phyloP scores from a whole-genome alignment of 2,797 vertebrate species.

The Knipowitschia caucasica region DNA sequence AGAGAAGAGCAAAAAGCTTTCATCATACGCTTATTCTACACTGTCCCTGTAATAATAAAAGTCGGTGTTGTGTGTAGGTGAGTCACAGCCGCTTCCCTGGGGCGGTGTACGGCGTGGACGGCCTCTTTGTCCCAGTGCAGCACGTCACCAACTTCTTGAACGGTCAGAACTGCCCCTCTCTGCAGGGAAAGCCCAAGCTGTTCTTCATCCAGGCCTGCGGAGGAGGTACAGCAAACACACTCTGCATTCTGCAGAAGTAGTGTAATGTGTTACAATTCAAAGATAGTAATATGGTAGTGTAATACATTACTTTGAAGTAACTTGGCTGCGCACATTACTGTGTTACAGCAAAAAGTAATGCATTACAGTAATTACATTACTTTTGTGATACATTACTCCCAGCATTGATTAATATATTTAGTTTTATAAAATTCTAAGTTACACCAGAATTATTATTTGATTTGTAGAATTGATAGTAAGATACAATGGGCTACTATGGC shows the following conservation, averaged over 20 bases:
- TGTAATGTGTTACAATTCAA: too few relatives aligned
- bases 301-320: too few relatives aligned
- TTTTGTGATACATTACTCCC: too few relatives aligned
- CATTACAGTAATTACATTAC: too few relatives aligned
- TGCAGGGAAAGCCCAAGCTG: conserved; percentile 93
- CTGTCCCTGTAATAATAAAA: conserved; percentile 19
- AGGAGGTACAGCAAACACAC: conserved; percentile 77
- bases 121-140: conserved; percentile 79
- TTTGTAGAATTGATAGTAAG: too few relatives aligned
- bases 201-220: conserved; percentile 98
- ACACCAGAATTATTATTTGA: too few relatives aligned
- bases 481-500: too few relatives aligned
- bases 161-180: conserved; percentile 80
- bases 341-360: too few relatives aligned
- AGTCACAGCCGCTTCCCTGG: conserved; percentile 90
- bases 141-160: conserved; percentile 86
- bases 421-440: too few relatives aligned
- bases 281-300: too few relatives aligned
- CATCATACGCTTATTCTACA: neutral
- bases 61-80: conserved; percentile 65
- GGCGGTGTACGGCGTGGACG: conserved; percentile 87
- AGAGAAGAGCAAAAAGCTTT: neutral
- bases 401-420: too few relatives aligned
- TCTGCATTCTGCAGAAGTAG: neutral
- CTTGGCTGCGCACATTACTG: too few relatives aligned